phyloP scores from a whole-genome alignment of 2,113 vertebrate species.

The Scortum barcoo region DNA sequence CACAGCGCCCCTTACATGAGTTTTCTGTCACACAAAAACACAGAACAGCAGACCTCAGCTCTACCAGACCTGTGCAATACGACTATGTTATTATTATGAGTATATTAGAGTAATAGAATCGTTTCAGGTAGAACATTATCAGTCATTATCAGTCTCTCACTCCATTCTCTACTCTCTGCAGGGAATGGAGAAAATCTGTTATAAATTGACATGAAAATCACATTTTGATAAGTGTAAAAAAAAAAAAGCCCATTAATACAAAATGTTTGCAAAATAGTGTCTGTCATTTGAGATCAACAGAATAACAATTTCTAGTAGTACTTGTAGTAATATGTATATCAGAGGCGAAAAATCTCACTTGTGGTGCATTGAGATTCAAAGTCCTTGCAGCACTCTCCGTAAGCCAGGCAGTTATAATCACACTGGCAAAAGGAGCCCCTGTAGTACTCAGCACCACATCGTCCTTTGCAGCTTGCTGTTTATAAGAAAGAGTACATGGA shows the following conservation, averaged over 20 bases:
- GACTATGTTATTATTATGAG: too few relatives aligned
- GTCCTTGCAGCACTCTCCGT: slow-evolving; percentile 93
- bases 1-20: slow-evolving; percentile 94
- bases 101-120: too few relatives aligned
- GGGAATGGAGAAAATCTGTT: not conserved
- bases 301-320: not conserved
- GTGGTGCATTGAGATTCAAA: slow-evolving; percentile 89
- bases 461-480: slow-evolving; percentile 89
- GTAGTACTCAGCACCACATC: slow-evolving; percentile 92
- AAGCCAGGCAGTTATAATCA: slow-evolving; percentile 91
- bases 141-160: too few relatives aligned
- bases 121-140: too few relatives aligned
- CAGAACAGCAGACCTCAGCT: not conserved
- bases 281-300: not conserved
- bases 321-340: not conserved
- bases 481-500: not conserved
- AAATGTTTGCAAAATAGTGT: not conserved
- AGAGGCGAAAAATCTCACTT: slow-evolving; percentile 81
- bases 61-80: not conserved
- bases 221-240: not conserved
- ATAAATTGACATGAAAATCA: not conserved
- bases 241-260: not conserved
- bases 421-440: slow-evolving; percentile 92
- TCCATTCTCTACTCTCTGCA: not conserved
- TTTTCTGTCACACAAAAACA: slow-evolving; percentile 78